Evolutionary conservation across 2,888 invertebrate species (phyloP).

Genomic region (Lasioglossum lativentre): DNA sequence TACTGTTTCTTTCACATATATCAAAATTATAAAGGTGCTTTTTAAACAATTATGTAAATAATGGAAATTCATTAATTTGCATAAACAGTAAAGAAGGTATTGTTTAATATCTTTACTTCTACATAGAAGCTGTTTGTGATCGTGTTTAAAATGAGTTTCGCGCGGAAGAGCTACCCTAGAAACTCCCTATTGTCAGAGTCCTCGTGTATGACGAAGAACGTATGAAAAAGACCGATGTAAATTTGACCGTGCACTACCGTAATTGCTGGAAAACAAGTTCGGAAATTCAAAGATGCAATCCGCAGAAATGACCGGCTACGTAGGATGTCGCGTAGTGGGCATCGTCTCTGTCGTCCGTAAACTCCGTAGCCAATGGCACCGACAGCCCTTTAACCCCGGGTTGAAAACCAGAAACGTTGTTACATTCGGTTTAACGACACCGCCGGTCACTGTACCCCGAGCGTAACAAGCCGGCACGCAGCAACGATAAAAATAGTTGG

Average conservation of each 20-base stretch:
- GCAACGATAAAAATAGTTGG: conserved; percentile 72
- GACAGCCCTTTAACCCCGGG: conserved; percentile 30
- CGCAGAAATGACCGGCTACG: not conserved
- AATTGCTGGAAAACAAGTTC: not conserved
- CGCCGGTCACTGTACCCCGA: conserved; percentile 54
- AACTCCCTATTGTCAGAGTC: not conserved
- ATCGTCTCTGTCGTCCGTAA: conserved; percentile 37
- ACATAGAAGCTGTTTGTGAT: no score
- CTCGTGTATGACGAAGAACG: not conserved
- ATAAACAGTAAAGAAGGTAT: no score
- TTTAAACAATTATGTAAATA: no score
- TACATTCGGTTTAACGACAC: conserved; percentile 71
- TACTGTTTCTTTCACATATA: no score
- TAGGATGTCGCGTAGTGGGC: no score
- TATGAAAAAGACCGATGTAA: not conserved
- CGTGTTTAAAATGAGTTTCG: no score
- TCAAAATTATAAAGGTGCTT: no score
- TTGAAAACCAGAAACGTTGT: conserved; percentile 51
- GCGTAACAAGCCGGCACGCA: conserved; percentile 64
- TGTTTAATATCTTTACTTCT: no score
- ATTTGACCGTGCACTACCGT: not conserved
- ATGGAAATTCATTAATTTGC: no score
- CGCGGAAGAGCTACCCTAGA: no score
- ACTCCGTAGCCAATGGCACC: conserved; percentile 53
- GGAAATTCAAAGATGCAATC: not conserved